Evolutionary conservation across 2,797 vertebrate genomes (phyloP).

Genomic region (Eidolon dupreanum): DNA sequence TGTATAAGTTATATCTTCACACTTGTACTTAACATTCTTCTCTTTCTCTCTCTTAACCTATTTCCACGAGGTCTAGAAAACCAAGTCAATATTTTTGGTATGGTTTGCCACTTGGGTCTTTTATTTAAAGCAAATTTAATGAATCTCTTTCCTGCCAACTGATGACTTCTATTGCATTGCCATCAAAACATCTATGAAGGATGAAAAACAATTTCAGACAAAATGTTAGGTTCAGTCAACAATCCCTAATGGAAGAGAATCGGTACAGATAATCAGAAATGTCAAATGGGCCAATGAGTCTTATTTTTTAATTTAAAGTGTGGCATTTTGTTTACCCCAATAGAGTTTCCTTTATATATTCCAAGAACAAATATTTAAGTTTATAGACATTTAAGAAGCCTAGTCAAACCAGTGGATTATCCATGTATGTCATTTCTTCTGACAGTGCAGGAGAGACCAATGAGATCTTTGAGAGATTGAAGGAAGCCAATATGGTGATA

Average conservation of each 20-base stretch:
- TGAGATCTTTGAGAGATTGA: background rate
- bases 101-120: background rate
- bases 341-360: background rate
- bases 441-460: background rate
- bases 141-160: background rate
- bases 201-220: conserved; percentile 34
- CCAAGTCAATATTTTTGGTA: conserved; percentile 46
- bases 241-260: background rate
- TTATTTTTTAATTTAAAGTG: background rate
- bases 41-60: background rate
- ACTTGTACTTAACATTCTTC: background rate
- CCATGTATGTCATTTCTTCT: background rate
- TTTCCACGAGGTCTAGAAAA: conserved; percentile 15
- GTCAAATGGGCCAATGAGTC: background rate
- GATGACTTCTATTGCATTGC: background rate
- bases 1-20: conserved; percentile 54
- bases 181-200: background rate
- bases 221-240: background rate
- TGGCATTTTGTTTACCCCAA: background rate
- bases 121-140: conserved; percentile 39
- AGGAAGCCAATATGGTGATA: background rate
- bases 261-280: conserved; percentile 1
- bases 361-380: background rate
- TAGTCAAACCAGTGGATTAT: background rate
- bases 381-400: background rate